These are phyloP conservation scores for Chloroceryle aenea DNA, from an alignment of 2,113 vertebrate species.

Conservation along the genomic window DNA sequence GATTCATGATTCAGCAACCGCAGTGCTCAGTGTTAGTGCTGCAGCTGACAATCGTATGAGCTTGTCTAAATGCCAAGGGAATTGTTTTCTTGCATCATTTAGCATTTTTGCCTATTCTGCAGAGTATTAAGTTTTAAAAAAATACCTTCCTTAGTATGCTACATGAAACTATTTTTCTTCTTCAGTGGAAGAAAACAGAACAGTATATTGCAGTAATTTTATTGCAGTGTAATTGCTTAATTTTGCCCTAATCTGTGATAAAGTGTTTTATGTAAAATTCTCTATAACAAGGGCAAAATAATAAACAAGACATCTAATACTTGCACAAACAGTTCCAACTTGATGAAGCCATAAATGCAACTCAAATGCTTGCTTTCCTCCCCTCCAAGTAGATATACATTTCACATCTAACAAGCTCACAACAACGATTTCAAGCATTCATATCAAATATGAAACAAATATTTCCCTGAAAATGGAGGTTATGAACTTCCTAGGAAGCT, in stretches of 20 bases:
- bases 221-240: neutral
- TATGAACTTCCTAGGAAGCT: neutral
- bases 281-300: neutral
- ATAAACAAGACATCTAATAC: neutral
- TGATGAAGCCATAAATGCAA: neutral
- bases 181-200: neutral
- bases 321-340: neutral
- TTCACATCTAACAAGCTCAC: neutral
- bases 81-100: conserved; percentile 33
- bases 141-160: neutral
- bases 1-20: conserved; percentile 77
- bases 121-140: neutral
- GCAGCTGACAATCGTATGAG: conserved; percentile 59
- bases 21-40: conserved; percentile 36
- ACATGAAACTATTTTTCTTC: neutral
- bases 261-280: neutral
- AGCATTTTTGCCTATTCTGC: conserved; percentile 50
- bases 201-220: neutral
- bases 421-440: neutral
- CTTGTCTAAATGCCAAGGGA: conserved; percentile 53
- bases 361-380: neutral
- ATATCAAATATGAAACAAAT: neutral
- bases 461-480: neutral
- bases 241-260: neutral
- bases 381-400: neutral